These are phyloP conservation scores for Drosophila borealis DNA, from an alignment of 2,888 invertebrate genomes.

Conservation along the genomic window DNA sequence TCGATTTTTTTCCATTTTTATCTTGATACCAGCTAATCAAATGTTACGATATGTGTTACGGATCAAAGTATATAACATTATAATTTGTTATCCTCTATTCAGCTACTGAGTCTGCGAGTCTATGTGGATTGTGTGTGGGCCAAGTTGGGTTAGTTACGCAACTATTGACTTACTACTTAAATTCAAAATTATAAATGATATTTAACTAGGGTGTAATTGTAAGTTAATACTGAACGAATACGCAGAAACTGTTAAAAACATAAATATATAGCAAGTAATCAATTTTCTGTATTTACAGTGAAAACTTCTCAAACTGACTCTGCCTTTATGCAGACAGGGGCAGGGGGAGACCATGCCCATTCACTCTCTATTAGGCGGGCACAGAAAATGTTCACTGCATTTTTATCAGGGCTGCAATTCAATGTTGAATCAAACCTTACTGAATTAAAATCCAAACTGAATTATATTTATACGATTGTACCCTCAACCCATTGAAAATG, in stretches of 20 bases:
- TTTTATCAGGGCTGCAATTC: too few species aligned
- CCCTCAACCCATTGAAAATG: too few species aligned
- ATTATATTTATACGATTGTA: neutral
- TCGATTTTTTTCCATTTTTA: slow-evolving; percentile 2
- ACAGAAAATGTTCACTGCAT: too few species aligned
- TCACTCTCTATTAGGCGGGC: too few species aligned
- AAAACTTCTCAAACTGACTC: too few species aligned
- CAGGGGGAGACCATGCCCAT: too few species aligned
- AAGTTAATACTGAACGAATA: neutral
- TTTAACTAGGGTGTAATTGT: slow-evolving; percentile 11
- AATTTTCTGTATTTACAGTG: too few species aligned
- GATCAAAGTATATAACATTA: slow-evolving; percentile 1
- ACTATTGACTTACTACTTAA: slow-evolving; percentile 27
- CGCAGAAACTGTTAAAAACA: slow-evolving; percentile 3
- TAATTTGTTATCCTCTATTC: slow-evolving; percentile 12
- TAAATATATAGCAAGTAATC: neutral
- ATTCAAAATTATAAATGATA: slow-evolving; percentile 16
- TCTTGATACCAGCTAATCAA: slow-evolving; percentile 20
- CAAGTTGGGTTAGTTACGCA: slow-evolving; percentile 21
- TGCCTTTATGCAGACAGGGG: too few species aligned
- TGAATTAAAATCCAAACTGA: too few species aligned
- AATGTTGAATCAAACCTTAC: too few species aligned
- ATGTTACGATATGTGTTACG: slow-evolving; percentile 3
- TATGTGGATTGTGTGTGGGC: slow-evolving; percentile 7
- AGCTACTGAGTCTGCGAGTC: slow-evolving; percentile 4